phyloP scores from a whole-genome alignment of 2,797 vertebrate genomes.

The Notolabrus celidotus region DNA sequence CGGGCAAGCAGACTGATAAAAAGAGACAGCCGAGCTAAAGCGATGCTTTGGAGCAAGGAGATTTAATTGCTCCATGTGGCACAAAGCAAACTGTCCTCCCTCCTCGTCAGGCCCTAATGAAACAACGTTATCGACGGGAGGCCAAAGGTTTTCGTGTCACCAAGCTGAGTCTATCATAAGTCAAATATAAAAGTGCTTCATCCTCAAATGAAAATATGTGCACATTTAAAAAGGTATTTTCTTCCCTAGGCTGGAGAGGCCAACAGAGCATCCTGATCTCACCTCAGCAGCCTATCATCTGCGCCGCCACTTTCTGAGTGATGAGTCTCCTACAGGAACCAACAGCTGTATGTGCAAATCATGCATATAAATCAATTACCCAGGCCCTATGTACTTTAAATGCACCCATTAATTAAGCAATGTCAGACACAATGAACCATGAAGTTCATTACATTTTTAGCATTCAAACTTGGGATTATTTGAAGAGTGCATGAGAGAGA shows the following conservation, averaged over 20 bases:
- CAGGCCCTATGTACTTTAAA: slow-evolving; percentile 99
- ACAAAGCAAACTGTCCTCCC: slow-evolving; percentile 21
- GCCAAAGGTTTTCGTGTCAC: slow-evolving; percentile 11
- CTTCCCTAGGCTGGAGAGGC: slow-evolving; percentile 46
- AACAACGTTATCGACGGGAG: slow-evolving; percentile 42
- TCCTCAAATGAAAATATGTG: slow-evolving; percentile 27
- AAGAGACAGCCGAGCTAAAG: slow-evolving; percentile 28
- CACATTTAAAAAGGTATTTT: slow-evolving; percentile 28
- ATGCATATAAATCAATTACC: slow-evolving; percentile 99
- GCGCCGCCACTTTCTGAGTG: slow-evolving; percentile 91
- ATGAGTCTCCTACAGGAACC: slow-evolving; percentile 99
- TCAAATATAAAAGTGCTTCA: slow-evolving; percentile 28
- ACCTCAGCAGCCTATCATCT: slow-evolving; percentile 78
- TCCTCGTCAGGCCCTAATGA: slow-evolving; percentile 31
- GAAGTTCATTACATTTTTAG: slow-evolving; percentile 99
- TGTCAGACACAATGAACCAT: slow-evolving; percentile 99
- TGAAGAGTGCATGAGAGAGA: slow-evolving; percentile 86
- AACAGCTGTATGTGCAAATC: slow-evolving; percentile 99
- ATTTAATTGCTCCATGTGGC: slow-evolving; percentile 42
- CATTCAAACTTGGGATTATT: slow-evolving; percentile 96
- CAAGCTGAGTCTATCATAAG: slow-evolving; percentile 9
- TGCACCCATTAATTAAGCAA: slow-evolving; percentile 99
- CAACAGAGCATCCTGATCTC: slow-evolving; percentile 64
- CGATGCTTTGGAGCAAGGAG: slow-evolving; percentile 15
- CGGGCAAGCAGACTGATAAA: slow-evolving; percentile 30